Conservation (phyloP, 92 coral and sea anemone genomes). For the Epizoanthus ramosus region DNA sequence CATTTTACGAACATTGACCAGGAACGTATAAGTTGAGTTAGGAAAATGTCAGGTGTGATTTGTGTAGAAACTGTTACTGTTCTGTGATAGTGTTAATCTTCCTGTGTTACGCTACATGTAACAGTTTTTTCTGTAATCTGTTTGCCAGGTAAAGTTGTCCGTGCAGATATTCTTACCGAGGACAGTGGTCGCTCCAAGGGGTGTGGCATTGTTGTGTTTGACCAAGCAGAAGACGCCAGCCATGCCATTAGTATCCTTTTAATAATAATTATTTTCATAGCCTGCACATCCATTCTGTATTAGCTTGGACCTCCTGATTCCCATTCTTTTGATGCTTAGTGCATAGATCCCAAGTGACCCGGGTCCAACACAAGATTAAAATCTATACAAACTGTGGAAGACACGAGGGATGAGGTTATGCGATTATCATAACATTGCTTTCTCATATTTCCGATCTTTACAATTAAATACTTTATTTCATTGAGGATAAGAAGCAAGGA, state of each 20-base stretch:
- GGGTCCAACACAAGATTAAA: too few relatives aligned
- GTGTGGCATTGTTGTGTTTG: conserved; percentile 96
- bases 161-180: conserved; percentile 95
- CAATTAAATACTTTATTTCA: too few relatives aligned
- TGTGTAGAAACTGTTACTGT: too few relatives aligned
- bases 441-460: too few relatives aligned
- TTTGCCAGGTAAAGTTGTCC: conserved; percentile 81
- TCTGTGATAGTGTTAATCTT: neutral
- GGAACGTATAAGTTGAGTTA: too few relatives aligned
- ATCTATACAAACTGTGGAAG: too few relatives aligned
- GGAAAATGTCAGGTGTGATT: too few relatives aligned
- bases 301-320: neutral
- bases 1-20: too few relatives aligned
- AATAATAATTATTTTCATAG: neutral
- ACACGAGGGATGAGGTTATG: too few relatives aligned
- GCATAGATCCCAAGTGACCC: too few relatives aligned
- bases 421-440: too few relatives aligned
- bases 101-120: neutral
- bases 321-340: neutral
- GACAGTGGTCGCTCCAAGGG: conserved; percentile 93
- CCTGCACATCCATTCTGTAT: neutral
- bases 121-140: neutral
- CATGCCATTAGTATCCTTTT: conserved; percentile 95
- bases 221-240: conserved; percentile 83
- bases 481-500: too few relatives aligned